Evolutionary conservation across 2,113 vertebrate species (phyloP).

Genomic region (Psilopsiagon aurifrons): DNA sequence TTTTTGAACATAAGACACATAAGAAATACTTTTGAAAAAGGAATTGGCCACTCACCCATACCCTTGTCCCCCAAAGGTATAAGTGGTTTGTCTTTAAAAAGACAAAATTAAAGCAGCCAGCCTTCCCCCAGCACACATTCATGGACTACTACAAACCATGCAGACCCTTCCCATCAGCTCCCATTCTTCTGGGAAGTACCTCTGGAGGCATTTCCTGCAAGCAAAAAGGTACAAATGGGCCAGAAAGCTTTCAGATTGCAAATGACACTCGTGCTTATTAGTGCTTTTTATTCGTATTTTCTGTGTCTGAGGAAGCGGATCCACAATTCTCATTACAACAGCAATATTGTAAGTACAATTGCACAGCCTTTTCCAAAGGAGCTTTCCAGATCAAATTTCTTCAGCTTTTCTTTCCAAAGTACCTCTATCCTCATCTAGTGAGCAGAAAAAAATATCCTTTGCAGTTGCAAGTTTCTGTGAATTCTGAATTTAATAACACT

Average conservation of each 20-base stretch:
- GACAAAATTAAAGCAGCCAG: background rate
- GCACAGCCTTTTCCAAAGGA: background rate
- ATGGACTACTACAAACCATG: background rate
- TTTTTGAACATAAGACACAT: background rate
- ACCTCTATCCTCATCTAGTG: background rate
- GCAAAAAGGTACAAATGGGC: background rate
- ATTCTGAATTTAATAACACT: background rate
- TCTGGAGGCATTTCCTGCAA: background rate
- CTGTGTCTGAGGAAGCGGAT: background rate
- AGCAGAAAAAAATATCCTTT: background rate
- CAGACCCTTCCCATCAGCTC: background rate
- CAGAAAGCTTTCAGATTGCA: background rate
- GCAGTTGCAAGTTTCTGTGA: background rate
- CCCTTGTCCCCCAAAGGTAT: rapidly evolving
- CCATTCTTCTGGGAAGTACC: background rate
- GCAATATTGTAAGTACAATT: background rate
- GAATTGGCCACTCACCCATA: background rate
- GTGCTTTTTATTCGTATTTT: background rate
- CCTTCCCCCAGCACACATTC: background rate
- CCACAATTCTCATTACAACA: background rate
- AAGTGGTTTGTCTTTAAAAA: background rate
- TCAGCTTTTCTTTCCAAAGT: background rate
- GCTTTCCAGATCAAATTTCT: background rate
- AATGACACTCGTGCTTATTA: background rate
- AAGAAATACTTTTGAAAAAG: background rate